Conservation (phyloP, 2,797 vertebrate species). For the Phalanger gymnotis region DNA sequence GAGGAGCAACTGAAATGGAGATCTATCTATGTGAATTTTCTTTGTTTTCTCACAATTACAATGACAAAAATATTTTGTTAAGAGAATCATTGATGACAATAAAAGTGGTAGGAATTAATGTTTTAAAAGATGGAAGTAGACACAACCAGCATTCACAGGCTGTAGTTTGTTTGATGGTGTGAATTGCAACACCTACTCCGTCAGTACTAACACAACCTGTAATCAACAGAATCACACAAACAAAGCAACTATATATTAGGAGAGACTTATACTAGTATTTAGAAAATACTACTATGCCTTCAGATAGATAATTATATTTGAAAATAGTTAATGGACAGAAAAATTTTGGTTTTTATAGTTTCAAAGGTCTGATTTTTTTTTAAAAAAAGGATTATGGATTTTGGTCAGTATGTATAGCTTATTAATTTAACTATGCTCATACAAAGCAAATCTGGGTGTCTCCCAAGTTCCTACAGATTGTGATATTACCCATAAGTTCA, state of each 20-base stretch:
- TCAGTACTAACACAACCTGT: slow-evolving; percentile 79
- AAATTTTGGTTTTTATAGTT: slow-evolving; percentile 7
- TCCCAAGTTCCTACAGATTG: slow-evolving; percentile 20
- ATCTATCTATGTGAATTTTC: slow-evolving; percentile 45
- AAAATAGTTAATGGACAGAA: slow-evolving; percentile 72
- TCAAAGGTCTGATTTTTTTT: not conserved
- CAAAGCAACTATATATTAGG: slow-evolving; percentile 81
- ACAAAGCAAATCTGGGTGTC: slow-evolving; percentile 18
- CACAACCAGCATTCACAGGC: slow-evolving; percentile 53
- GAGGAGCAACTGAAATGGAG: slow-evolving; percentile 46
- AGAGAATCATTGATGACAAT: slow-evolving; percentile 54
- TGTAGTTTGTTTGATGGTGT: slow-evolving; percentile 73
- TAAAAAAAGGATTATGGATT: slow-evolving; percentile 12
- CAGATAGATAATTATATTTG: slow-evolving; percentile 77
- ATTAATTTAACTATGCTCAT: slow-evolving; percentile 33
- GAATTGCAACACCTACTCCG: slow-evolving; percentile 75
- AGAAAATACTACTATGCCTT: slow-evolving; percentile 73
- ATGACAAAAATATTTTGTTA: slow-evolving; percentile 74
- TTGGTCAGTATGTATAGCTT: slow-evolving; percentile 32
- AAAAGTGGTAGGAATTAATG: slow-evolving; percentile 50
- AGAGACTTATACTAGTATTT: slow-evolving; percentile 77
- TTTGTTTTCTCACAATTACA: slow-evolving; percentile 71
- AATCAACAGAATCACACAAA: slow-evolving; percentile 84
- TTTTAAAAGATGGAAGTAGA: slow-evolving; percentile 69
- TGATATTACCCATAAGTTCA: slow-evolving; percentile 28